Conservation (phyloP, 1,140 invertebrate species). For the Leptinotarsa defecta region DNA sequence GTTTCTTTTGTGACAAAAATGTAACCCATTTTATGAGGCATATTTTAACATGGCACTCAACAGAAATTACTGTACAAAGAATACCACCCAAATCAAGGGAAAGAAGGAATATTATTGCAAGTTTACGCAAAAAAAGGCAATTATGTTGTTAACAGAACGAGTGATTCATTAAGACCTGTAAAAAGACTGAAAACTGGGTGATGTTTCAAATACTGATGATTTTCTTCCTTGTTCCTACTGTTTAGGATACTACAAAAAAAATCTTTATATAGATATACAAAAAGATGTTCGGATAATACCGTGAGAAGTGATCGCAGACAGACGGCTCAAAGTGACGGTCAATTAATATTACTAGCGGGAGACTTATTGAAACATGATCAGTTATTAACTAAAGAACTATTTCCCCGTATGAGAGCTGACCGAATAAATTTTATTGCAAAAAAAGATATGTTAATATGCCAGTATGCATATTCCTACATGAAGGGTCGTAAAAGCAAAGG, state of each 20-base stretch:
- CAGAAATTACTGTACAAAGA: constrained; percentile 20
- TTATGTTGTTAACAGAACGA: constrained; percentile 29
- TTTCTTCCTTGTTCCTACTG: constrained; percentile 34
- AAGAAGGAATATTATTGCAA: constrained; percentile 25
- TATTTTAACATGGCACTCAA: constrained; percentile 24
- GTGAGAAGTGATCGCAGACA: not conserved
- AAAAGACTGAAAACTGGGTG: constrained; percentile 24
- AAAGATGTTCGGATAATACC: constrained; percentile 28
- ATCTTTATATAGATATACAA: constrained; percentile 31
- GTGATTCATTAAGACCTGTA: constrained; percentile 27
- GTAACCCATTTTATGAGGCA: constrained; percentile 34
- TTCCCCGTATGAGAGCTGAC: not conserved
- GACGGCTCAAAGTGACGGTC: not conserved
- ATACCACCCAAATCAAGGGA: constrained; percentile 23
- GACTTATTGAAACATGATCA: not conserved
- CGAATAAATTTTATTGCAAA: not conserved
- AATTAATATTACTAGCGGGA: not conserved
- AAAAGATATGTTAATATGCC: not conserved
- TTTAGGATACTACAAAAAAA: constrained; percentile 34
- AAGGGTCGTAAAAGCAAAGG: constrained; percentile 9
- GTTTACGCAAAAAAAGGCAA: constrained; percentile 33
- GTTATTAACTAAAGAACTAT: not conserved
- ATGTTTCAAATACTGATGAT: constrained; percentile 17
- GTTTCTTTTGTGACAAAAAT: constrained; percentile 35
- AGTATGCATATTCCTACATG: constrained; percentile 8